Conservation (phyloP, 2,113 vertebrate species). For the Pagrus major region DNA sequence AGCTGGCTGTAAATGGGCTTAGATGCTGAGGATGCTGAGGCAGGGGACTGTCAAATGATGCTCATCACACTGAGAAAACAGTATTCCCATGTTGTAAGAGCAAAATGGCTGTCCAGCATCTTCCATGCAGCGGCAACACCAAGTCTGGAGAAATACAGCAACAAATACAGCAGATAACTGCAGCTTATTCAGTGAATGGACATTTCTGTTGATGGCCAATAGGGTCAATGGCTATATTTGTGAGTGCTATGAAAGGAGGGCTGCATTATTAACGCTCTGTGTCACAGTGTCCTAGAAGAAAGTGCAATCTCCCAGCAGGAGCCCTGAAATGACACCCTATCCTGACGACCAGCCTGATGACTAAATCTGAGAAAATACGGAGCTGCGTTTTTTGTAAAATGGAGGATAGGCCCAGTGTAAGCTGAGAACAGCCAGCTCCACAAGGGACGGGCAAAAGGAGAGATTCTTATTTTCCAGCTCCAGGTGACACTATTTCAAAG, state of each 20-base stretch:
- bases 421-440: slow-evolving; percentile 38
- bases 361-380: slow-evolving; percentile 61
- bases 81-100: slow-evolving; percentile 28
- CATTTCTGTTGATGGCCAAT: slow-evolving; percentile 63
- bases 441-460: slow-evolving; percentile 38
- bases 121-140: slow-evolving; percentile 1
- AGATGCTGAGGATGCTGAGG: slow-evolving; percentile 64
- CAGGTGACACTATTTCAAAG: slow-evolving; percentile 69
- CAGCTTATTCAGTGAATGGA: slow-evolving; percentile 40
- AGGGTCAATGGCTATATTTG: slow-evolving; percentile 55
- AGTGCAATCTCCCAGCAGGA: slow-evolving; percentile 67
- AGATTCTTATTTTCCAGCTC: slow-evolving; percentile 66
- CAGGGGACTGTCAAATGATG: slow-evolving; percentile 69
- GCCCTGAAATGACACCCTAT: slow-evolving; percentile 63
- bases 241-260: slow-evolving; percentile 31
- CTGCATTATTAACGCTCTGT: slow-evolving; percentile 60
- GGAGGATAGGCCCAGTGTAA: slow-evolving; percentile 40
- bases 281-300: slow-evolving; percentile 64
- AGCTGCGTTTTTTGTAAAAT: slow-evolving; percentile 49
- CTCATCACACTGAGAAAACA: slow-evolving; percentile 65
- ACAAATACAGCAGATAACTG: slow-evolving; percentile 17
- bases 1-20: slow-evolving; percentile 60
- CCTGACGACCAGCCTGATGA: slow-evolving; percentile 54
- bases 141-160: slow-evolving; percentile 1
- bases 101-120: slow-evolving; percentile 45